phyloP scores from a whole-genome alignment of 2,113 vertebrate genomes.

The Callithrix jacchus region DNA sequence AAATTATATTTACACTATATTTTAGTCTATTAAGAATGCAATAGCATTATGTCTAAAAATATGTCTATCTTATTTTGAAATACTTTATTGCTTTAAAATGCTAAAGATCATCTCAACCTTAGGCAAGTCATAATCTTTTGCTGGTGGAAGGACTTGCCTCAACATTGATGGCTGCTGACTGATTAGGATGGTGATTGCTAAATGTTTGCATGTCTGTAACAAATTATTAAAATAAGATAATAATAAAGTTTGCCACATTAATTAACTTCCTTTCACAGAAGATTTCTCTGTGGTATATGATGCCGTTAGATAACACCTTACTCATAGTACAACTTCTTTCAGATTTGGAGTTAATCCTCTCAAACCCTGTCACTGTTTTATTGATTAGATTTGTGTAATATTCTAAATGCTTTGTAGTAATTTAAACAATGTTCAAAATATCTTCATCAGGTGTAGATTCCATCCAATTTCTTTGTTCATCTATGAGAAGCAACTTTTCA shows the following conservation, averaged over 20 bases:
- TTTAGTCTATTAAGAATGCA: not conserved
- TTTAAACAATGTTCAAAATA: not conserved
- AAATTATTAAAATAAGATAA: not conserved
- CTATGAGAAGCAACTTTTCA: not conserved
- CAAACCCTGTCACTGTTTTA: not conserved
- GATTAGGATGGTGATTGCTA: not conserved
- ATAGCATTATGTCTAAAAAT: not conserved
- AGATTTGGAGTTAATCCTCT: not conserved
- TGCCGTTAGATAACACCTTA: not conserved
- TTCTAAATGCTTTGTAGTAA: not conserved
- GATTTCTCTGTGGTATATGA: too few species aligned
- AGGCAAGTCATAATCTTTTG: not conserved
- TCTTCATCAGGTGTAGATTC: not conserved
- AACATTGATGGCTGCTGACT: not conserved
- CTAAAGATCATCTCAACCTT: not conserved
- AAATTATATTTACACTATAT: not conserved
- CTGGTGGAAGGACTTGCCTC: not conserved
- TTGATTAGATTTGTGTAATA: not conserved
- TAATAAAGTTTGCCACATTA: too few species aligned
- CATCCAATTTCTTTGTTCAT: not conserved
- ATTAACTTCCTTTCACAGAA: too few species aligned
- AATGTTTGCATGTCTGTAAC: not conserved
- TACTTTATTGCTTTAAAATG: not conserved
- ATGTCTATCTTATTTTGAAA: not conserved
- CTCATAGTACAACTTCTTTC: not conserved